phyloP scores from a whole-genome alignment of 2,113 vertebrate genomes.

The Peucedramus taeniatus region DNA sequence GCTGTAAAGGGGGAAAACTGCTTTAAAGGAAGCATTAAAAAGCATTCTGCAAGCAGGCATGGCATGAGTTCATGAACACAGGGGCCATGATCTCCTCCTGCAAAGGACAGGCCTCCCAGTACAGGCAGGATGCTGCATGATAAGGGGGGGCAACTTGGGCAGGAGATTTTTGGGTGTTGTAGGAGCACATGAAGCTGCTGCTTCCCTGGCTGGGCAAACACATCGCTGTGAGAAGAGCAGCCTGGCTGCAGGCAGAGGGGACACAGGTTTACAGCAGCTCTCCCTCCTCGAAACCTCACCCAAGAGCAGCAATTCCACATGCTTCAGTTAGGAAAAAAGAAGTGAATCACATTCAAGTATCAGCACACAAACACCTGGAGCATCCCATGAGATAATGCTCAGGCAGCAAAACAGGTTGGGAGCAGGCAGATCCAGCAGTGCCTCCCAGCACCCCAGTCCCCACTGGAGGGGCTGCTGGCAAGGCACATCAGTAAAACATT shows the following conservation, averaged over 20 bases:
- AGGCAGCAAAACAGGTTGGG: not conserved
- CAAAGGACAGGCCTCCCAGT: not conserved
- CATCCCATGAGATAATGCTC: not conserved
- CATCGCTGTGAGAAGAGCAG: not conserved
- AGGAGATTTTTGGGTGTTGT: not conserved
- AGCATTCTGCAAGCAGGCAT: not conserved
- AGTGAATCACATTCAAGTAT: not conserved
- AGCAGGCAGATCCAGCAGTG: not conserved
- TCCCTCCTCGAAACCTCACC: not conserved
- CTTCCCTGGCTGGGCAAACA: not conserved
- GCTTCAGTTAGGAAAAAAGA: not conserved
- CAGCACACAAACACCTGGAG: not conserved
- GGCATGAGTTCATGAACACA: not conserved
- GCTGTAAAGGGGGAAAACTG: not conserved
- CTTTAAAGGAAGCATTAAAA: constrained; percentile 24
- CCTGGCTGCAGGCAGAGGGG: not conserved
- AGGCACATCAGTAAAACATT: not conserved
- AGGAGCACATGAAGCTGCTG: not conserved
- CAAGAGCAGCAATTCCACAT: not conserved
- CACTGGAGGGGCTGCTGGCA: not conserved
- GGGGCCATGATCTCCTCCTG: rapidly evolving
- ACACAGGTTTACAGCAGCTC: not conserved
- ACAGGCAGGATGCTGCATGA: not conserved
- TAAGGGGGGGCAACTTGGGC: not conserved
- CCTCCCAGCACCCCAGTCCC: not conserved